Base-by-base conservation (phyloP, 2,113 vertebrate species). In the Montifringilla adamsi region DNA sequence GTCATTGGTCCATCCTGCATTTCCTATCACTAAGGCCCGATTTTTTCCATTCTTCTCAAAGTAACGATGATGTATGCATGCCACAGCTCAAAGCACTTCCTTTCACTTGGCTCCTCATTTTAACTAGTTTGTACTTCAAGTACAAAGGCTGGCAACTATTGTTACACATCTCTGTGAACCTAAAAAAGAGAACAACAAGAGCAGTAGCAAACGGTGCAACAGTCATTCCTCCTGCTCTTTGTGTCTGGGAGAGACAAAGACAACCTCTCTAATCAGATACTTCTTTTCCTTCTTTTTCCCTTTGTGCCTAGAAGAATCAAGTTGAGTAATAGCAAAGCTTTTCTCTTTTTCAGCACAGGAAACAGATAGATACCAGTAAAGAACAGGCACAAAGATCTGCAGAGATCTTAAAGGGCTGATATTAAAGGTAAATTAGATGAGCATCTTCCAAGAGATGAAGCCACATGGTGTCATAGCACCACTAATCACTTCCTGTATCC, bases 31-130 rank as follows among this genome's bases (percentile, higher is more conserved):
- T 66, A 41, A 28, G 6, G 50, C 14, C 46, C 5, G 2, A 7
- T 5, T 46, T 74, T 17, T n/a, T 77, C 52, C 22, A 2, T 44
- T 64, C 68, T 70, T 55, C 56, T 84, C 28, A 35, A 70, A 80
- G 41, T 15, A 79, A 50, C 0, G 0, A 26, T 33, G 50, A 44
- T 2, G 0, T 33, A 26, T 1, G 0, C n/a, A 44, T 9, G 5
- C 7, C 56, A 69, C 5, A 78, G 49, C 13, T 74, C 39, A 53
- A 43, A 83, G 46, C 10, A 46, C 9, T 55, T 78, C 39, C n/a
- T 13, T 73, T 75, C 28, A 43, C 21, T 26, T 60, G 27, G 31
- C 18, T 52, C 30, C 53, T 55, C 47, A 17, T 43, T 87, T 69
- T 69, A 68, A 77, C 10, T 49, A n/a, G 7, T 31, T 28, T 49